These are phyloP conservation scores for Azorinus chamasolen DNA, from an alignment of 2,888 invertebrate genomes.

Conservation along the genomic window DNA sequence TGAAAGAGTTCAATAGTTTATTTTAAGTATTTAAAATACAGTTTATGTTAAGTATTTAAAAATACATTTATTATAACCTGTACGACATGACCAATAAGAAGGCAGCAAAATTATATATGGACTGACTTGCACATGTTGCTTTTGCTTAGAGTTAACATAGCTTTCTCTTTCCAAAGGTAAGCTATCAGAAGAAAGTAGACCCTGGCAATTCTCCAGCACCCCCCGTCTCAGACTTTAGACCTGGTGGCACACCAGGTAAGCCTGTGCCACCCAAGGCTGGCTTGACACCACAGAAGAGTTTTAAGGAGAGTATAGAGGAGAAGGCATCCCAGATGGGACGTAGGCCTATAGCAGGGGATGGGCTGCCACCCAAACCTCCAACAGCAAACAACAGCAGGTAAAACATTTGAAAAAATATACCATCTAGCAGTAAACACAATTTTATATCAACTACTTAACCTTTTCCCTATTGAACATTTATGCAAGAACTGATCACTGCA, in stretches of 20 bases:
- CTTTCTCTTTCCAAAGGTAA: slow-evolving; percentile 57
- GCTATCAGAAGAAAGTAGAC: slow-evolving; percentile 78
- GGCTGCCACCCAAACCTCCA: slow-evolving; percentile 60
- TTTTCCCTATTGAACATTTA: too few species aligned
- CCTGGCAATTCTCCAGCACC: slow-evolving; percentile 63
- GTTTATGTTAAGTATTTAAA: too few species aligned
- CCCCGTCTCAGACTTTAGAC: slow-evolving; percentile 29
- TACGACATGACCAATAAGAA: too few species aligned
- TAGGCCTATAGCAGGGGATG: slow-evolving; percentile 13
- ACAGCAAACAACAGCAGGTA: slow-evolving; percentile 22
- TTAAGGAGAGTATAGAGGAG: slow-evolving; percentile 74
- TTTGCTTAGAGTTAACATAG: too few species aligned
- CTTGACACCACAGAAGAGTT: slow-evolving; percentile 73
- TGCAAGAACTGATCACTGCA: too few species aligned
- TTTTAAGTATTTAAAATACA: too few species aligned
- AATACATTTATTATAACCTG: too few species aligned
- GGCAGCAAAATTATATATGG: too few species aligned
- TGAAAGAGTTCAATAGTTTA: too few species aligned
- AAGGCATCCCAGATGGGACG: slow-evolving; percentile 69
- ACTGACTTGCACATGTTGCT: too few species aligned
- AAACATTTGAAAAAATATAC: not conserved
- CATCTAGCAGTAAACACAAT: too few species aligned
- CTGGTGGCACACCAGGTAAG: slow-evolving; percentile 52
- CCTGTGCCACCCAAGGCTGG: slow-evolving; percentile 43
- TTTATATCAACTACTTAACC: too few species aligned